These are phyloP conservation scores for Rhadinocentrus ornatus DNA, from an alignment of 2,797 vertebrate species.

Conservation along the genomic window DNA sequence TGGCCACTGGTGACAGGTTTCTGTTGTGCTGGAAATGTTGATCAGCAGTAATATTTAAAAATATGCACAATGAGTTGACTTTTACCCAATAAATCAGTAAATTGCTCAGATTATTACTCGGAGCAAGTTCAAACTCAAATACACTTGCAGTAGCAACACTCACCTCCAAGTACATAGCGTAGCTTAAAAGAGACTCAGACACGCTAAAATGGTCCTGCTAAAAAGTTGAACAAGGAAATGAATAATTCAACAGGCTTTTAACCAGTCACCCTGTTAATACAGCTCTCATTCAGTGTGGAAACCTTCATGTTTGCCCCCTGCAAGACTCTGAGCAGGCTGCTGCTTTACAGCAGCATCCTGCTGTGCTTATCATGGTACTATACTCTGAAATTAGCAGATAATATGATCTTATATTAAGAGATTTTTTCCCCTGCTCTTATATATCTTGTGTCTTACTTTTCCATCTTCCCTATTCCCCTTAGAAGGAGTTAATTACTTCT, in stretches of 20 bases:
- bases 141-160: not conserved
- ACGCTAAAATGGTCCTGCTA: conserved; percentile 23
- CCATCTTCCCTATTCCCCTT: too few relatives aligned
- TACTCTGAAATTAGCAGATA: not conserved
- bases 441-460: too few relatives aligned
- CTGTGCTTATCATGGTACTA: conserved; percentile 25
- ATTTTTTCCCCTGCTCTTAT: too few relatives aligned
- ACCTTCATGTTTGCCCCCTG: conserved; percentile 24
- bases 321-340: conserved; percentile 19
- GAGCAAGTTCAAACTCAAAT: not conserved
- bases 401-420: too few relatives aligned
- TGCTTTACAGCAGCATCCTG: conserved; percentile 35
- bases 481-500: too few relatives aligned
- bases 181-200: conserved; percentile 12
- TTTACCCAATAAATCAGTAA: not conserved
- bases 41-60: not conserved
- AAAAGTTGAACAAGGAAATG: conserved; percentile 33
- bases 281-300: conserved; percentile 11
- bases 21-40: not conserved
- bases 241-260: conserved; percentile 59
- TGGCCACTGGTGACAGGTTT: not conserved
- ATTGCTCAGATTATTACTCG: too few relatives aligned
- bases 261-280: conserved; percentile 1
- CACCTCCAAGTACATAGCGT: not conserved
- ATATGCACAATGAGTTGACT: not conserved